Conservation (phyloP, 2,113 vertebrate genomes). For the Atlantisia rogersi region DNA sequence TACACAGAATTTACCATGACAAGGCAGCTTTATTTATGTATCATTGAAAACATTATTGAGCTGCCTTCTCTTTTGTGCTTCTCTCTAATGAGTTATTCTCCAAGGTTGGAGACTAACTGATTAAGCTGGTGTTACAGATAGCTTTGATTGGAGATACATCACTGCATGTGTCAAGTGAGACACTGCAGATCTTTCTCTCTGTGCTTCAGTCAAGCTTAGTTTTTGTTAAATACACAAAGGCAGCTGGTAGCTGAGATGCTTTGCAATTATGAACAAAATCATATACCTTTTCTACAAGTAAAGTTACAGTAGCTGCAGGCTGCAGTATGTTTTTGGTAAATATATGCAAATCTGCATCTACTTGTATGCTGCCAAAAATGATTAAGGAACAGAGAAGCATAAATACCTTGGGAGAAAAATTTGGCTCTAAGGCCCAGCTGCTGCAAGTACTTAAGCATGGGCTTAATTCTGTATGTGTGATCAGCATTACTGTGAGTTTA, state of each 20-base stretch:
- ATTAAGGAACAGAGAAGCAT: not conserved
- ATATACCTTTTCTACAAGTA: not conserved
- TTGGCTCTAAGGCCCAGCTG: not conserved
- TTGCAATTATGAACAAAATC: not conserved
- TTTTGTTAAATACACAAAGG: not conserved
- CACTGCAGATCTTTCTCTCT: not conserved
- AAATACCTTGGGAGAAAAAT: not conserved
- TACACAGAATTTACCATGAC: not conserved
- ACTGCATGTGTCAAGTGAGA: not conserved
- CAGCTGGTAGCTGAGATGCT: not conserved
- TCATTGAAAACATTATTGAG: not conserved
- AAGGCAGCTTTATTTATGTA: conserved; percentile 33
- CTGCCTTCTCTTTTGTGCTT: not conserved
- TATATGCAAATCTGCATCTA: not conserved
- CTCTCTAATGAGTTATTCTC: not conserved
- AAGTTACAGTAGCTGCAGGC: not conserved
- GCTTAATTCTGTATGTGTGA: not conserved
- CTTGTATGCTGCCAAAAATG: not conserved
- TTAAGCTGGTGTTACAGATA: not conserved
- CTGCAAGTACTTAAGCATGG: not conserved
- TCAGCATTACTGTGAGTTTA: not conserved
- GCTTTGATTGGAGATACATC: not conserved
- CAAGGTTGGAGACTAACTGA: not conserved
- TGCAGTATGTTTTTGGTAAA: not conserved
- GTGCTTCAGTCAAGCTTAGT: not conserved